phyloP scores from a whole-genome alignment of 1,140 invertebrate genomes.

The Aphelenchoides fujianensis region DNA sequence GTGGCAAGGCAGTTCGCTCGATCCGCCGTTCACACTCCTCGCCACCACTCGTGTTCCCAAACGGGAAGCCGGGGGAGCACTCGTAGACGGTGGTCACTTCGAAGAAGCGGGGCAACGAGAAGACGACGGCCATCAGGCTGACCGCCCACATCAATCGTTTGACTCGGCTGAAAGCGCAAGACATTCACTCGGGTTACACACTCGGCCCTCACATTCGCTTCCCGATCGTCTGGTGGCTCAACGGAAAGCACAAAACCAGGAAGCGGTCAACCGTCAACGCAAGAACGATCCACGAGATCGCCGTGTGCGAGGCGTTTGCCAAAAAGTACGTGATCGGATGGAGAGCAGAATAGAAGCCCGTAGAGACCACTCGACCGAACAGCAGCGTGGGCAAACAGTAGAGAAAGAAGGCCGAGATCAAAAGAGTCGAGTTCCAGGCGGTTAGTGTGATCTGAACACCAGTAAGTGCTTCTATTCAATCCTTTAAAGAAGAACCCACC shows the following conservation, averaged over 20 bases:
- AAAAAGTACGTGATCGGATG: slow-evolving; percentile 57
- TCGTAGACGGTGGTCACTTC: slow-evolving; percentile 46
- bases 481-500: slow-evolving; percentile 35
- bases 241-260: slow-evolving; percentile 54
- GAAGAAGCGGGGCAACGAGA: slow-evolving; percentile 56
- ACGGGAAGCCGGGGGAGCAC: not conserved
- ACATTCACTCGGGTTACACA: too few relatives aligned
- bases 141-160: slow-evolving; percentile 53
- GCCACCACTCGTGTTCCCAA: not conserved
- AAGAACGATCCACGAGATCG: slow-evolving; percentile 56
- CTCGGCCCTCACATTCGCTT: slow-evolving; percentile 47
- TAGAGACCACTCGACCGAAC: slow-evolving; percentile 49
- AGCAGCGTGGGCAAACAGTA: slow-evolving; percentile 59
- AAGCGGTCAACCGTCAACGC: slow-evolving; percentile 57
- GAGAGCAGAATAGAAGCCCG: slow-evolving; percentile 45
- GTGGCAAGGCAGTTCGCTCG: not conserved
- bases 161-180: slow-evolving; percentile 49
- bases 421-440: slow-evolving; percentile 55
- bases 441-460: slow-evolving; percentile 51
- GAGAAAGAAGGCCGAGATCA: slow-evolving; percentile 56
- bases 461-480: slow-evolving; percentile 26
- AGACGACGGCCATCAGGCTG: slow-evolving; percentile 49
- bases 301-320: slow-evolving; percentile 59
- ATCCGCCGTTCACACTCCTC: slow-evolving; percentile 10
- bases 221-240: slow-evolving; percentile 56